Evolutionary conservation across 2,113 vertebrate genomes (phyloP), one percentile per base, ranked within the genome.

Genomic region (Ondatra zibethicus): DNA sequence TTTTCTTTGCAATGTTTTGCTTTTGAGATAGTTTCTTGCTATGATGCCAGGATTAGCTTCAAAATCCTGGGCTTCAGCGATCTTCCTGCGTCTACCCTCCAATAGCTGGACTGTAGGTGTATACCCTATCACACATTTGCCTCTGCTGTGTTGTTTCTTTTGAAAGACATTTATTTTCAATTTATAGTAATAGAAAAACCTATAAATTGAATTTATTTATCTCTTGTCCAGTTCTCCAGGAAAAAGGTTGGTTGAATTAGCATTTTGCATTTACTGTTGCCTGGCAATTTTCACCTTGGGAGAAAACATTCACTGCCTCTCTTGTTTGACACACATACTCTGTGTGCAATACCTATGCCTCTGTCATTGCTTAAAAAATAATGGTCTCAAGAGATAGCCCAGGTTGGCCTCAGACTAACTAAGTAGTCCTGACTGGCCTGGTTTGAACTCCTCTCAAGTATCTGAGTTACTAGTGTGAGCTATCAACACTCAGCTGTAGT

Each of bases 131-230:
- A 39, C 6, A n/a, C 19, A 42, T 4, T 3, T 52, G 39, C 45
- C 45, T 31, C 80, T 96, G 14, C 77, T 73, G 75, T 47, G 55
- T 10, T 3, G 10, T 86, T 94, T 85, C 33, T 96, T 82, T 76
- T 85, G 55, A 95, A 95, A 96, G 55, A 68, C 21, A 6, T 27
- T 52, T 78, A 73, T 91, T 94, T 76, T 95, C 68, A 95, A 23
- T 65, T 73, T 89, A 55, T 4, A 78, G 19, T 78, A 92, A 63
- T 19, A 50, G 58, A 65, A 11, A 82, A 50, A 87, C 78, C 93
- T 55, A 73, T 70, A 77, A 21, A 58, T 61, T 91, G 63, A 96
- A 87, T 84, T 86, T 42, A 58, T 31, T 68, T 93, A 31, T 92
- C 76, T 94, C 75, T 90, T 47, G 21, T 27, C 55, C 36, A 91